These are phyloP conservation scores for Pica pica DNA, from an alignment of 2,113 vertebrate genomes.

Conservation along the genomic window DNA sequence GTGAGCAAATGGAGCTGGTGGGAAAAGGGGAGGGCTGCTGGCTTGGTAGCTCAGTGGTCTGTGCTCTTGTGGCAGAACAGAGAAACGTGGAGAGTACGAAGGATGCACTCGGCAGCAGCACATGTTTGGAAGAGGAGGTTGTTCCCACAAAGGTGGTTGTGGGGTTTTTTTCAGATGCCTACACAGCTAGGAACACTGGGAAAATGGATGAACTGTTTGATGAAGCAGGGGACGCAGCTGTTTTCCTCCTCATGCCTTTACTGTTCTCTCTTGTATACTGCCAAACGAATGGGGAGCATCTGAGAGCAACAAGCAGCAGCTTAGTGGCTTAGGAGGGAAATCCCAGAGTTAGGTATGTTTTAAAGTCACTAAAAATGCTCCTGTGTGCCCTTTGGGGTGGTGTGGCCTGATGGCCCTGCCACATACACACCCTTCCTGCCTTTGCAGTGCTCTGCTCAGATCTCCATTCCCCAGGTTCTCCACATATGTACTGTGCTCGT, in stretches of 20 bases:
- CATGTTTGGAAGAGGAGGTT: not conserved
- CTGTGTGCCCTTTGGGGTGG: not conserved
- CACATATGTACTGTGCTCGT: not conserved
- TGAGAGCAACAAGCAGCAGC: not conserved
- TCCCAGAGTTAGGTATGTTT: not conserved
- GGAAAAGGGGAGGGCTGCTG: not conserved
- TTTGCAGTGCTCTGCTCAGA: not conserved
- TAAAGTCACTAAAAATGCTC: not conserved
- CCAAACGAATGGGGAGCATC: not conserved
- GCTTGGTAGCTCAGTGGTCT: not conserved
- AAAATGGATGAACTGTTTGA: not conserved
- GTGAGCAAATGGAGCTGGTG: not conserved
- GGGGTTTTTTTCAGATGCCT: not conserved
- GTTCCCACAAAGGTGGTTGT: not conserved
- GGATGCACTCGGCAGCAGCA: not conserved
- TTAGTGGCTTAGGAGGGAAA: not conserved
- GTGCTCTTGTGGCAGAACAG: not conserved
- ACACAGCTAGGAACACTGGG: not conserved
- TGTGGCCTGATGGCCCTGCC: not conserved
- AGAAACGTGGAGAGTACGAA: not conserved
- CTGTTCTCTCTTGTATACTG: not conserved
- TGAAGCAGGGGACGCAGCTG: not conserved
- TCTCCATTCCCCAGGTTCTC: rapidly evolving
- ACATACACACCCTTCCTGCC: rapidly evolving
- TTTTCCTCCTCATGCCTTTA: not conserved